Conservation (phyloP, 1,140 invertebrate species). For the Triops longicaudatus region DNA sequence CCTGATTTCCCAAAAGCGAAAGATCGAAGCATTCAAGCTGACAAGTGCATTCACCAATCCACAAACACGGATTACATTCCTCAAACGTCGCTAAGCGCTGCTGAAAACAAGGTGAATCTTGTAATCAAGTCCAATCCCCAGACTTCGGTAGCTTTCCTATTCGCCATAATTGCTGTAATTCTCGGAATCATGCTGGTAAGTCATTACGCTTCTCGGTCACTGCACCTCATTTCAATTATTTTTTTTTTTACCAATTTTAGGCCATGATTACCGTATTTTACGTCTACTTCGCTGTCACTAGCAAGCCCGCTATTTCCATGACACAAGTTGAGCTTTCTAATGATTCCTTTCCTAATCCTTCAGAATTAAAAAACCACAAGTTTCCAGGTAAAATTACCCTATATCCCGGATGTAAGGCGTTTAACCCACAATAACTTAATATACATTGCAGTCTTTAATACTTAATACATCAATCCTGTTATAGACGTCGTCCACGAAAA, state of each 20-base stretch:
- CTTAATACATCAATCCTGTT: background rate
- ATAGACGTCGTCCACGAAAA: background rate
- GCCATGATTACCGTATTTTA: background rate
- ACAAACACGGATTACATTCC: background rate
- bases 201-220: background rate
- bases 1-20: background rate
- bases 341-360: background rate
- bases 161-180: background rate
- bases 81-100: background rate
- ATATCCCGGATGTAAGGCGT: background rate
- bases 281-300: background rate
- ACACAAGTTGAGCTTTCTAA: background rate
- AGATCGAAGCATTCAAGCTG: background rate
- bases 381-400: background rate
- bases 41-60: background rate
- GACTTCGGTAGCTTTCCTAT: background rate
- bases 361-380: background rate
- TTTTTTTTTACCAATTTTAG: background rate
- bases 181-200: constrained; percentile 10
- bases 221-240: background rate
- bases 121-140: background rate
- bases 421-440: background rate
- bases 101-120: background rate
- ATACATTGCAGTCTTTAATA: too few species aligned
- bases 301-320: background rate